Conservation (phyloP, 2,797 vertebrate genomes). For the Hylomyscus alleni region DNA sequence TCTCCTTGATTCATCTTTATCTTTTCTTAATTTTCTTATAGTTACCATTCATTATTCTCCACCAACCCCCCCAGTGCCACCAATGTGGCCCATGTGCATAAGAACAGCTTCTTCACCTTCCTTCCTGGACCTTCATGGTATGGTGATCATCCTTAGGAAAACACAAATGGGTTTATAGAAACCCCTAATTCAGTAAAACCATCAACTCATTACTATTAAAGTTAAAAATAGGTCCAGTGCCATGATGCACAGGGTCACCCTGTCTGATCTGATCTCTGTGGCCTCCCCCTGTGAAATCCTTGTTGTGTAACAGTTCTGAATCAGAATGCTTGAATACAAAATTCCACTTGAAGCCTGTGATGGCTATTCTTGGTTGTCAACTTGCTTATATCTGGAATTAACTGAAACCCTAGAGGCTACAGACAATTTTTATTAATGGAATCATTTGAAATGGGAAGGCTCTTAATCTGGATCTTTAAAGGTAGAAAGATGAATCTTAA, state of each 20-base stretch:
- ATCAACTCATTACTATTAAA: not conserved
- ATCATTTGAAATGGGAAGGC: not conserved
- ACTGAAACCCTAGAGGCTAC: not conserved
- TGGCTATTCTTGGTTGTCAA: not conserved
- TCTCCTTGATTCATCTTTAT: not conserved
- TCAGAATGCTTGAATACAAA: not conserved
- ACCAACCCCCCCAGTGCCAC: not conserved
- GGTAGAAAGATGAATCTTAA: not conserved
- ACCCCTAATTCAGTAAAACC: not conserved
- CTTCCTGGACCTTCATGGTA: too few species aligned
- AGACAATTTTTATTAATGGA: not conserved
- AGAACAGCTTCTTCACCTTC: not conserved
- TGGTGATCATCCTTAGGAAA: not conserved
- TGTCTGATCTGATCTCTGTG: not conserved
- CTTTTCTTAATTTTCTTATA: not conserved
- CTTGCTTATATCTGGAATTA: not conserved
- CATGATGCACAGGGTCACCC: not conserved
- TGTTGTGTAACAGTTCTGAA: not conserved
- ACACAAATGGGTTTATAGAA: not conserved
- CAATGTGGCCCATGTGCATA: not conserved
- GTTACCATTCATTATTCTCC: not conserved
- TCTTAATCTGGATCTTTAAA: not conserved
- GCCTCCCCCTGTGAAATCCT: not conserved
- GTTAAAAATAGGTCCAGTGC: not conserved
- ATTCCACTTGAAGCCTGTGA: not conserved